phyloP scores from a whole-genome alignment of 2,113 vertebrate species.

The Neodontobutis hainanensis region DNA sequence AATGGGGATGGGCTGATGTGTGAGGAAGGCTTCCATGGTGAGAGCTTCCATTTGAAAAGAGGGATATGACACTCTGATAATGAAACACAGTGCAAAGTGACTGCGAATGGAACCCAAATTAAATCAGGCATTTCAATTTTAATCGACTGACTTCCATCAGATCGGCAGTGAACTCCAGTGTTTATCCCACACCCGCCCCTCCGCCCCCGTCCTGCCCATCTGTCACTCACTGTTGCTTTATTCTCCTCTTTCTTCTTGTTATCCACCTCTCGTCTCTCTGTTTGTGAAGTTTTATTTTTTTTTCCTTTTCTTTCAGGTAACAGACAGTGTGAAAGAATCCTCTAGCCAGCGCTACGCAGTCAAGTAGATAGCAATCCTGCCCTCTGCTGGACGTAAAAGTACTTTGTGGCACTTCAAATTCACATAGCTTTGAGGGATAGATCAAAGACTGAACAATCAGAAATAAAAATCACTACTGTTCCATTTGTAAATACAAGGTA shows the following conservation, averaged over 20 bases:
- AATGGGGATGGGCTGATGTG: constrained; percentile 22
- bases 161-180: constrained; percentile 33
- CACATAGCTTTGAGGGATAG: not conserved
- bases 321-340: constrained; percentile 9
- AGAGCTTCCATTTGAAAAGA: constrained; percentile 20
- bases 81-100: constrained; percentile 67
- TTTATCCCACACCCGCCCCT: constrained; percentile 10
- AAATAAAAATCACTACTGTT: too few relatives aligned
- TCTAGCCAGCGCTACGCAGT: not conserved
- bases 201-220: constrained; percentile 19
- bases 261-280: constrained; percentile 9
- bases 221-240: constrained; percentile 50
- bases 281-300: constrained; percentile 17
- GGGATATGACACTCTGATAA: constrained; percentile 53
- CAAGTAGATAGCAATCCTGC: constrained; percentile 70
- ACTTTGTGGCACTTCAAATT: not conserved
- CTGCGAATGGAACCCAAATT: constrained; percentile 67
- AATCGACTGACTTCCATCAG: constrained; percentile 49
- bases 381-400: constrained; percentile 61
- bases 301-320: constrained; percentile 23
- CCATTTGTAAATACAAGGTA: too few relatives aligned
- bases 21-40: constrained; percentile 26
- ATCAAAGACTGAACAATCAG: not conserved
- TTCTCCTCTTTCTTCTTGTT: constrained; percentile 26
- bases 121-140: constrained; percentile 64